Evolutionary conservation across 2,797 vertebrate genomes (phyloP).

Genomic region (Falco concolor): DNA sequence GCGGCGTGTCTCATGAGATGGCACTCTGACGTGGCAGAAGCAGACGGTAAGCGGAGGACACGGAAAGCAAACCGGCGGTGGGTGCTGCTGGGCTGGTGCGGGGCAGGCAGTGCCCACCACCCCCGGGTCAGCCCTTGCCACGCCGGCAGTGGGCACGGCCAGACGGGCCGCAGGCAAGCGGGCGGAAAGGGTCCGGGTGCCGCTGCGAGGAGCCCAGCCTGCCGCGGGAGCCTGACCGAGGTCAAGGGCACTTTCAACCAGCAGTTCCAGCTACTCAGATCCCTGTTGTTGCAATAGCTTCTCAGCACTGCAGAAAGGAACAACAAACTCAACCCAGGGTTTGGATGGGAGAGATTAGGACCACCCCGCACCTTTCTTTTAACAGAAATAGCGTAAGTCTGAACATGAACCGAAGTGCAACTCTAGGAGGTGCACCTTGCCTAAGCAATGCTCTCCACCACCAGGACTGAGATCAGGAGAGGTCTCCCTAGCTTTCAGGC

Average conservation of each 20-base stretch:
- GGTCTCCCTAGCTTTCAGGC: conserved; percentile 4
- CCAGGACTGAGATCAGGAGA: conserved; percentile 15
- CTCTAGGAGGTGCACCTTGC: conserved; percentile 53
- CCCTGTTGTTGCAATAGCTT: neutral
- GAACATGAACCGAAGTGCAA: neutral
- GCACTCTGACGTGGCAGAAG: neutral
- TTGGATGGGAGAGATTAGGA: conserved; percentile 24
- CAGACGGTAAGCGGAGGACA: neutral
- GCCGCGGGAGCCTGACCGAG: neutral
- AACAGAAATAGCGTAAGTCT: neutral
- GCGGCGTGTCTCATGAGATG: neutral
- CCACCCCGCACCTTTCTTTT: neutral
- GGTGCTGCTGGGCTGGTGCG: neutral
- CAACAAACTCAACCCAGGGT: neutral
- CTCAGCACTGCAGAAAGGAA: neutral
- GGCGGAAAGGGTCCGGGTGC: neutral
- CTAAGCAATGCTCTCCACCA: conserved; percentile 3
- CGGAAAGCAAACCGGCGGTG: neutral
- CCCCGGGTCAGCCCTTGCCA: neutral
- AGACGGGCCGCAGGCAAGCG: rapidly evolving
- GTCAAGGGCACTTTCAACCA: neutral
- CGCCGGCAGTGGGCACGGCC: rapidly evolving
- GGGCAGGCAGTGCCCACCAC: neutral
- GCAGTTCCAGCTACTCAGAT: neutral
- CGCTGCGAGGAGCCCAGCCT: neutral